These are phyloP conservation scores for Agrilus mali DNA, from an alignment of 2,888 invertebrate species.

Conservation along the genomic window DNA sequence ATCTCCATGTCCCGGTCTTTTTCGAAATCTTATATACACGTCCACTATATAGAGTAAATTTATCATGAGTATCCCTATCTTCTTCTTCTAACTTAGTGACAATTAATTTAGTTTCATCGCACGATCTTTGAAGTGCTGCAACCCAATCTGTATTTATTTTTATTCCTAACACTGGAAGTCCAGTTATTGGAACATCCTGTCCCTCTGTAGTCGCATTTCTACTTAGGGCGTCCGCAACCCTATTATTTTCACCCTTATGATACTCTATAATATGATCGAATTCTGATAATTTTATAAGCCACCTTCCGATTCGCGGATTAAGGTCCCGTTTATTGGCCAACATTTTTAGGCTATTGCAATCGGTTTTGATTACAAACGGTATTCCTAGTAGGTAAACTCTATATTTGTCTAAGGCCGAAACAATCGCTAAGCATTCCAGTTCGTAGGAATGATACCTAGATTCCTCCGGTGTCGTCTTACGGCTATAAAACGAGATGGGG, in stretches of 20 bases:
- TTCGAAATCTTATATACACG: too few species aligned
- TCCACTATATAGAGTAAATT: too few species aligned
- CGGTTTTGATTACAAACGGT: slow-evolving; percentile 5
- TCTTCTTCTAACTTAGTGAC: too few species aligned
- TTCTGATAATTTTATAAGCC: slow-evolving; percentile 10
- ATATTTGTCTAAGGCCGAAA: slow-evolving; percentile 3
- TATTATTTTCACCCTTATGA: slow-evolving; percentile 8
- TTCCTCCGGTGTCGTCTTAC: slow-evolving; percentile 6
- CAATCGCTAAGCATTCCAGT: slow-evolving; percentile 6
- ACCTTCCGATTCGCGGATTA: slow-evolving; percentile 1
- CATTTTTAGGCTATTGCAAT: slow-evolving; percentile 4
- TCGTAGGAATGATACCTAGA: slow-evolving; percentile 5
- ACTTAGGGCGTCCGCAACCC: slow-evolving; percentile 9
- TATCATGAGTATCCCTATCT: too few species aligned
- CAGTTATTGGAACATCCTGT: slow-evolving; percentile 6
- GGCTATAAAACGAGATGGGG: slow-evolving; percentile 7
- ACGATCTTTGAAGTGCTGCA: too few species aligned
- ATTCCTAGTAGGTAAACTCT: slow-evolving; percentile 8
- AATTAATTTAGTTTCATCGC: too few species aligned
- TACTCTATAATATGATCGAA: slow-evolving; percentile 11
- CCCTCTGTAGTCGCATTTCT: slow-evolving; percentile 7
- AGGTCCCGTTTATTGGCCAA: not conserved
- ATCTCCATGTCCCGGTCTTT: too few species aligned
- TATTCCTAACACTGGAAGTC: slow-evolving; percentile 10
- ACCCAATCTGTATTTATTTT: slow-evolving; percentile 9